phyloP scores from a whole-genome alignment of 2,888 invertebrate species.

The Leptopilina drosophilae region DNA sequence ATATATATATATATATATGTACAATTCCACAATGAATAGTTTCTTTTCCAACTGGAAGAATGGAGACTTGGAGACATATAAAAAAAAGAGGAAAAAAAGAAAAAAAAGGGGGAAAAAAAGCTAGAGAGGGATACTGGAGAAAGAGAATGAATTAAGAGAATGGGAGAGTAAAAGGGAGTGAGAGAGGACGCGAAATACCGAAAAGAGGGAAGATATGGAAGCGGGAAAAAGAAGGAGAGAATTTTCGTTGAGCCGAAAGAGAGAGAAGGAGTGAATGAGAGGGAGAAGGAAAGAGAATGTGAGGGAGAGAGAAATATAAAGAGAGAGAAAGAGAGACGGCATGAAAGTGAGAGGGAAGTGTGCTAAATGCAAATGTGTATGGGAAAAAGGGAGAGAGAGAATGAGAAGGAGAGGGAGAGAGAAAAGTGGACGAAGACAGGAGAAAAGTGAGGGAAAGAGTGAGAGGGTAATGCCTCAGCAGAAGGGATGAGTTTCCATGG shows the following conservation, averaged over 20 bases:
- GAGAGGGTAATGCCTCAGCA: slow-evolving; percentile 59
- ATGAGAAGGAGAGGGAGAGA: slow-evolving; percentile 14
- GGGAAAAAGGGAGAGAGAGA: slow-evolving; percentile 32
- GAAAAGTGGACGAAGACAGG: slow-evolving; percentile 42
- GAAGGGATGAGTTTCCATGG: slow-evolving; percentile 73
- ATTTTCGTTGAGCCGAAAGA: slow-evolving; percentile 10
- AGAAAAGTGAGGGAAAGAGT: slow-evolving; percentile 43
- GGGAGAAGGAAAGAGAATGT: neutral
- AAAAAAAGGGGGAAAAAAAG: no score
- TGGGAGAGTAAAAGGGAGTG: slow-evolving; percentile 44
- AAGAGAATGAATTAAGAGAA: slow-evolving; percentile 38
- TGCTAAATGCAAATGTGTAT: neutral
- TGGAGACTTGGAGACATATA: slow-evolving; percentile 3
- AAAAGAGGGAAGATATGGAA: slow-evolving; percentile 39
- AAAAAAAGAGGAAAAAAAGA: neutral
- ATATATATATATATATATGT: neutral
- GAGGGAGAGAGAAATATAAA: slow-evolving; percentile 41
- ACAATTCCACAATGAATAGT: slow-evolving; percentile 42
- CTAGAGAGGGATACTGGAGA: neutral
- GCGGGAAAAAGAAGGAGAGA: neutral
- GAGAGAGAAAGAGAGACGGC: slow-evolving; percentile 44
- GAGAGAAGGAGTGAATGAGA: neutral
- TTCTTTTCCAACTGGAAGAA: slow-evolving; percentile 34
- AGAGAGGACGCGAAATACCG: slow-evolving; percentile 15
- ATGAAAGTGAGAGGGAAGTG: slow-evolving; percentile 22